phyloP scores from a whole-genome alignment of 2,888 invertebrate species.

The Griposia aprilina region DNA sequence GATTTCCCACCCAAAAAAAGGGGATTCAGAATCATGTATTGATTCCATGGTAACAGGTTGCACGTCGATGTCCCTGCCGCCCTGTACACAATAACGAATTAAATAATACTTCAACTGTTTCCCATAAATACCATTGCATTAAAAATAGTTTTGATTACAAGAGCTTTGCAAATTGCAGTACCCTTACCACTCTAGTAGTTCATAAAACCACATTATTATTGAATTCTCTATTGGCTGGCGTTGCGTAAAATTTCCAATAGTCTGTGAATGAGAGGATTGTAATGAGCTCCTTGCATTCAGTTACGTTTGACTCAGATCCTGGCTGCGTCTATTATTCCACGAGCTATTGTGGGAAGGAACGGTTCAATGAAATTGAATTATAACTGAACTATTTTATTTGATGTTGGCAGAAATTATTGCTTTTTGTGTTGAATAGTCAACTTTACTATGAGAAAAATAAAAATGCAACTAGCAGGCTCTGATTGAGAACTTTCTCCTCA shows the following conservation, averaged over 20 bases:
- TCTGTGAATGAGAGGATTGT: conserved; percentile 57
- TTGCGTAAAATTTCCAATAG: conserved; percentile 69
- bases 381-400: neutral
- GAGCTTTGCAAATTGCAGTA: conserved; percentile 23
- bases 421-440: neutral
- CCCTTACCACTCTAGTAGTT: conserved; percentile 21
- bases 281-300: conserved; percentile 62
- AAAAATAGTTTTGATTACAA: conserved; percentile 9
- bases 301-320: conserved; percentile 39
- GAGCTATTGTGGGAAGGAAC: conserved; percentile 19
- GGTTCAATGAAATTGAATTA: conserved; percentile 2
- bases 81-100: too few relatives aligned
- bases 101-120: neutral
- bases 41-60: too few relatives aligned
- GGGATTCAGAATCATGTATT: too few relatives aligned
- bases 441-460: neutral
- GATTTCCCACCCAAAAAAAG: too few relatives aligned
- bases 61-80: too few relatives aligned
- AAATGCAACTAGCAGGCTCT: neutral
- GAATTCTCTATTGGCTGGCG: conserved; percentile 35
- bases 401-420: neutral
- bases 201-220: conserved; percentile 62
- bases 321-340: conserved; percentile 16
- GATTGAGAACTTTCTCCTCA: too few relatives aligned
- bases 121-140: neutral